Base-by-base conservation (phyloP, 2,797 vertebrate species). In the Cryptoprocta ferox region DNA sequence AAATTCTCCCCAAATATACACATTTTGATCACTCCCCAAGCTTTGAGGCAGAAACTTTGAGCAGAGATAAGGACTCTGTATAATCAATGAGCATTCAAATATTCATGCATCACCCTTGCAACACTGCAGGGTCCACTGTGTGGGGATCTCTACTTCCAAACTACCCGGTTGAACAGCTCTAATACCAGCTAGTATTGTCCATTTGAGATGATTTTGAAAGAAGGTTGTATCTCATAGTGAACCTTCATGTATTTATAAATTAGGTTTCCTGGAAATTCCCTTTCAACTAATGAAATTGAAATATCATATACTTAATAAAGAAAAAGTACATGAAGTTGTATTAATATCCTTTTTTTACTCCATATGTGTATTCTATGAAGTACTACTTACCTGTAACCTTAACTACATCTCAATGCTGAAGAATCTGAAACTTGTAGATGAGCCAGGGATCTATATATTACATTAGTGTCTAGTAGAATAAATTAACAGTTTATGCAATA, bases 211-310 rank as follows among this genome's bases (percentile, higher is more conserved):
- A 85, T 79, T 79, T 63, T 78, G 66, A 70, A 83, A 37, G 82
- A 30, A 59, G 11, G 21, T 82, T 82, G 21, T 42, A 63, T 28
- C 61, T 78, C 61, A 30, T 12, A n/a, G 19, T 2, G 5, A 9
- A 35, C 0, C 2, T 92, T 45, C 4, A 30, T 92, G 8, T 59
- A 21, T 53, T 71, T 78, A 7, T 71, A 45, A 42, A 71, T 70
- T 73, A 48, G 45, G 14, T 66, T 35, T 39, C 56, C 13, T 86
- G 78, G 19, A 92, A 45, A 45, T 73, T 82, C n/a, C n/a, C 5
- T 92, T 26, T 83, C 19, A 50, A 50, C 9, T 83, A 61, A 83
- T 21, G 61, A 21, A 89, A 83, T 8, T 59, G 28, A 83, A 92
- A 78, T 39, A 30, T 26, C 37, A 83, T 48, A 78, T 61, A 4